phyloP scores from a whole-genome alignment of 2,113 vertebrate genomes.

The Dermatemys mawii region DNA sequence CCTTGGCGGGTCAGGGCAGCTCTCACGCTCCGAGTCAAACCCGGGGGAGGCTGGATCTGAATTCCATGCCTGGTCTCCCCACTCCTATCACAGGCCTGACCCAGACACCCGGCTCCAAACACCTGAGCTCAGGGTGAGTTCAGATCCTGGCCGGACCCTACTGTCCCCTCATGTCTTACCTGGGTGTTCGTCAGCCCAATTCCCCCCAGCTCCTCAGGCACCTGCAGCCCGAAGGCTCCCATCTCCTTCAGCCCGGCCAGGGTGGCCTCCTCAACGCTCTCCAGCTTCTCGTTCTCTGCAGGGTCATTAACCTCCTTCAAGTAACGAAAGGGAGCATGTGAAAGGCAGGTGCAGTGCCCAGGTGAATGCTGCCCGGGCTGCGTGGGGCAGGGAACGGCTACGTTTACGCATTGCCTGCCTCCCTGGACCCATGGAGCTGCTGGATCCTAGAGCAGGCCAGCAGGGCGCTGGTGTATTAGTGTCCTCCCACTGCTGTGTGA shows the following conservation, averaged over 20 bases:
- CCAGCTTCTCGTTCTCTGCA: slow-evolving; percentile 85
- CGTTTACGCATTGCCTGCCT: neutral
- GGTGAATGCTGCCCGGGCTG: neutral
- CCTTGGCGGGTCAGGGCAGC: neutral
- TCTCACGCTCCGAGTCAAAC: neutral
- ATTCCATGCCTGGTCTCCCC: neutral
- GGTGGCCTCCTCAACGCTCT: slow-evolving; percentile 85
- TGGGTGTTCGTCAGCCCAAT: slow-evolving; percentile 90
- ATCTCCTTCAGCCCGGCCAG: slow-evolving; percentile 89
- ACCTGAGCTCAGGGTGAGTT: too few relatives aligned
- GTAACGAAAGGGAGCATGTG: neutral
- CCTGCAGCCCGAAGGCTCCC: slow-evolving; percentile 91
- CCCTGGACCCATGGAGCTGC: neutral
- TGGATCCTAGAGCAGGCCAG: neutral
- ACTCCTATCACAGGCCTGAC: too few relatives aligned
- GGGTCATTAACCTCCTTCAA: slow-evolving; percentile 80
- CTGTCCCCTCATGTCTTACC: slow-evolving; percentile 65
- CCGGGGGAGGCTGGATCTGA: neutral
- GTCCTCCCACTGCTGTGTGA: too few relatives aligned
- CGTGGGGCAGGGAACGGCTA: neutral
- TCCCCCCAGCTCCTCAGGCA: slow-evolving; percentile 85
- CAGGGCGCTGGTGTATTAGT: too few relatives aligned
- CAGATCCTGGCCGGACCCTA: neutral
- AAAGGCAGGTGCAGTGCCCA: neutral
- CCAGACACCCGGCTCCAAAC: neutral